phyloP scores from a whole-genome alignment of 1,140 invertebrate genomes.

The Bombyx mandarina region DNA sequence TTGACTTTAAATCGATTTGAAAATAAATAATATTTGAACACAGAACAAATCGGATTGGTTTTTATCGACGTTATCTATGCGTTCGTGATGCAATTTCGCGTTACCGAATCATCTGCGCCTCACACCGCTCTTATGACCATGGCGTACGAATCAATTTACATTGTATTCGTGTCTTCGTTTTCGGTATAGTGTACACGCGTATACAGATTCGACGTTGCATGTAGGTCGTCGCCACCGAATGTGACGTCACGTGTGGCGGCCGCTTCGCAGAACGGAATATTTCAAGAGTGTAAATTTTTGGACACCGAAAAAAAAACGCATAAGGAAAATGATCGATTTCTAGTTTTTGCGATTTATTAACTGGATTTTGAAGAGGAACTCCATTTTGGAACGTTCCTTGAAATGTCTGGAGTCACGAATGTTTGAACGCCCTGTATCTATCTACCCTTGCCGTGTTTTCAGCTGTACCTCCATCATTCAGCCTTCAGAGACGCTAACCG shows the following conservation, averaged over 20 bases:
- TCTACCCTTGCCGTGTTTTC: no score
- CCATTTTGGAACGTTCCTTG: no score
- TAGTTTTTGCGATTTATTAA: no score
- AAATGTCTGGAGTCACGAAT: no score
- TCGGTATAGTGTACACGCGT: conserved; percentile 7
- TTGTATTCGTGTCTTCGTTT: no score
- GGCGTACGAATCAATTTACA: neutral
- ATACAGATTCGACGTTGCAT: conserved; percentile 16
- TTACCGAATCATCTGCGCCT: neutral
- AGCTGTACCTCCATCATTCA: no score
- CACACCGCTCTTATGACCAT: neutral
- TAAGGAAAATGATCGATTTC: no score
- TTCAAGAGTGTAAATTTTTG: conserved; percentile 5
- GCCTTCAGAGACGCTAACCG: no score
- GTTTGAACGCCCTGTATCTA: no score
- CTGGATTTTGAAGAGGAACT: no score
- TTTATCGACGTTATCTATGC: conserved; percentile 9
- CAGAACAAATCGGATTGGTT: neutral
- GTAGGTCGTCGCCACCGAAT: conserved; percentile 18
- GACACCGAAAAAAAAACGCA: neutral
- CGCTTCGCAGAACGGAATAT: conserved; percentile 9
- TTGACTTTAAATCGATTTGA: neutral
- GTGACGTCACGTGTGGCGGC: conserved; percentile 13
- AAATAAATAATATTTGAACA: neutral
- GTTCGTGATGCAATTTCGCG: conserved; percentile 6